Evolutionary conservation across 2,797 vertebrate genomes (phyloP), one percentile per base, ranked within the genome.

Genomic region (Paratrypauchen microcephalus): DNA sequence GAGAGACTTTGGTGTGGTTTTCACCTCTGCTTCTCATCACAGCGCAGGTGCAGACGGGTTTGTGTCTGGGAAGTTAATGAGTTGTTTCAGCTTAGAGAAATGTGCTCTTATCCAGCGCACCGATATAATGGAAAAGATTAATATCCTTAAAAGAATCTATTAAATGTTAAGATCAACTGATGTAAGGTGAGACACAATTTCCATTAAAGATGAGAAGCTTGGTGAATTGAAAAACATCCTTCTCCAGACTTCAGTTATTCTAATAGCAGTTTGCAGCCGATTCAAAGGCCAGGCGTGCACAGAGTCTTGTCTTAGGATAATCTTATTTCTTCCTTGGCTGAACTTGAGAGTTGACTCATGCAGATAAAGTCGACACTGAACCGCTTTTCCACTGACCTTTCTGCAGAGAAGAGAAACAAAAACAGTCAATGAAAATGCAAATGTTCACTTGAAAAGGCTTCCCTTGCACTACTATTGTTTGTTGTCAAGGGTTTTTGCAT

Each of bases 241-340:
- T 66, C 80, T 88, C 72, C 73, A 84, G 82, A 87, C 80, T 87
- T 80, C 59, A 62, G 77, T 80, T 88, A 87, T 86, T 90, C 82
- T 87, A 88, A 90, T 86, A 85, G 80, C 76, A 78, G 83, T 87
- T 88, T 89, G 70, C 30, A 71, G 72, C 66, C 58, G 84, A 89
- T 89, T 89, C 88, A 89, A 89, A 89, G 87, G 88, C 84, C 86
- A 87, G 81, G 83, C 84, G 28, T 86, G 81, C 41, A 45, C 41
- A 15, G 41, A 45, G 41, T 80, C 83, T 87, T 82, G 87, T 81
- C 78, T 86, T 84, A 86, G 87, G 80, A 89, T 92, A 89, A 92
- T 91, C 89, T 91, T 82, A 90, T 92, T 92, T 91, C 84, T 86
- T 92, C 89, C 90, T 91, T 85, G 87, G 80, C 87, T 92, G 89